phyloP scores from a whole-genome alignment of 2,888 invertebrate genomes.

The Hyppa rectilinea region DNA sequence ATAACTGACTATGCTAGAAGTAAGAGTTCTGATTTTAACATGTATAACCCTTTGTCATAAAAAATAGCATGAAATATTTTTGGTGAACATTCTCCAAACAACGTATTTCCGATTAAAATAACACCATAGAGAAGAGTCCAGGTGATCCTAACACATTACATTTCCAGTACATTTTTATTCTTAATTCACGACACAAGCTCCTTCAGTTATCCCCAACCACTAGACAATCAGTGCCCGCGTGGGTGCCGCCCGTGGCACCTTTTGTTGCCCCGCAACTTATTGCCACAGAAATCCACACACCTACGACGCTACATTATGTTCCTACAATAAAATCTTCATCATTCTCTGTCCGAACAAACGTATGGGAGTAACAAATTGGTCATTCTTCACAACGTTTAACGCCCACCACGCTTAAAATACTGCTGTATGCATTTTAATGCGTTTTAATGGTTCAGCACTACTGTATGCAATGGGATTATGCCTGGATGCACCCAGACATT shows the following conservation, averaged over 20 bases:
- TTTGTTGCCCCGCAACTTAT: slow-evolving; percentile 83
- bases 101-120: too few relatives aligned
- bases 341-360: slow-evolving; percentile 76
- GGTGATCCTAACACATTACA: slow-evolving; percentile 19
- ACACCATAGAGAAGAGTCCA: slow-evolving; percentile 1
- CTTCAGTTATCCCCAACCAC: slow-evolving; percentile 75
- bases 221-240: slow-evolving; percentile 79
- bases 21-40: too few relatives aligned
- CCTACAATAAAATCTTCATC: slow-evolving; percentile 85
- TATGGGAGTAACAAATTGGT: slow-evolving; percentile 85
- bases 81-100: too few relatives aligned
- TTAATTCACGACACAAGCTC: slow-evolving; percentile 64
- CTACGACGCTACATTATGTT: slow-evolving; percentile 77
- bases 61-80: too few relatives aligned
- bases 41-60: too few relatives aligned
- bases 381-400: slow-evolving; percentile 81
- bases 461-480: slow-evolving; percentile 84
- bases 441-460: slow-evolving; percentile 81
- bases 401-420: slow-evolving; percentile 77
- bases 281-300: slow-evolving; percentile 79
- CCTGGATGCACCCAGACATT: slow-evolving; percentile 80
- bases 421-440: slow-evolving; percentile 70
- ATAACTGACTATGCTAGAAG: too few relatives aligned
- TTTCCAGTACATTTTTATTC: slow-evolving; percentile 59
- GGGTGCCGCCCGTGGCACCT: slow-evolving; percentile 76